Base-by-base conservation (phyloP, 2,888 invertebrate species). In the Panopea generosa region DNA sequence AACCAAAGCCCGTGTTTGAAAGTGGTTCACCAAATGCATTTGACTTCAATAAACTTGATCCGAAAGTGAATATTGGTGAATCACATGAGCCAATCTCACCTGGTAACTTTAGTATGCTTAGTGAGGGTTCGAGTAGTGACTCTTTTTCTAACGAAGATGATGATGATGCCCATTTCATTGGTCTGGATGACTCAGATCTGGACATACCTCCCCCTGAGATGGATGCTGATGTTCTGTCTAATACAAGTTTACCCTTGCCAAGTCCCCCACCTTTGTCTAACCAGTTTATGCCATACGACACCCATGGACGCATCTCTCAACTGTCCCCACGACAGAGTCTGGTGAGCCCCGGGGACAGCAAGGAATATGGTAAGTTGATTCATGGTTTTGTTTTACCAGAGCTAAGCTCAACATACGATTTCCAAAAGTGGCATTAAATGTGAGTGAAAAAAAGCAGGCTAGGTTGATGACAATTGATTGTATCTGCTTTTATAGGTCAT, bases 101-200 rank as follows among this genome's bases (percentile, higher is more conserved):
- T 0, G 81, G 81, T 14, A 75, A 77, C 33, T 85, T 82, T 47
- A 88, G 87, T 59, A 77, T 85, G 40, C 67, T 84, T 22, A 86
- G 85, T 68, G 87, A 86, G 20, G 87, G 85, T n/a, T 85, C 85
- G 47, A 85, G 85, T 49, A 87, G 87, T 49, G 83, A 86, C 52
- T 87, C 85, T 49, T 79, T 84, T n/a, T 62, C 72, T 11, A 69
- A 65, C 24, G 70, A 47, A 11, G 45, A 60, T 38, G 76, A 79
- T 29, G 73, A 60, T 7, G 69, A 69, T 14, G 70, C 66, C 4
- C 77, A 83, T 56, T 80, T 82, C 50, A 80, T 83, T 45, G 71
- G 81, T 14, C 73, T 80, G 27, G 87, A 86, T 18, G 89, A 89
- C 52, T 72, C 86, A 24, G 85, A 85, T 27, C 45, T 85, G 20